Evolutionary conservation across 2,888 invertebrate species (phyloP).

Genomic region (Plusia festucae): DNA sequence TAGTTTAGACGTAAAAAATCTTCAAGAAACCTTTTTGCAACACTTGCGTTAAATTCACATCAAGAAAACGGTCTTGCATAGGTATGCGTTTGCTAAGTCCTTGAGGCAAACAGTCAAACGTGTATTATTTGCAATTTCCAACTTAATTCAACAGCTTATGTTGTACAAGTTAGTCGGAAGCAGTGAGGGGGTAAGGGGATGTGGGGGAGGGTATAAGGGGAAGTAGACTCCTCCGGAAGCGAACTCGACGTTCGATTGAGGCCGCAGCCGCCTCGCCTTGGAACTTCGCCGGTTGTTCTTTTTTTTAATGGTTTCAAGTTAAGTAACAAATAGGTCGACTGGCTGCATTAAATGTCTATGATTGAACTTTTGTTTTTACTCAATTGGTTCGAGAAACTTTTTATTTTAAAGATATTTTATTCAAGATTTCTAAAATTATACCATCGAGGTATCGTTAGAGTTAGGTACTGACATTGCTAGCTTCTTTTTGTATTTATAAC

Average conservation of each 20-base stretch:
- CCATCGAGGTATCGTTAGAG: no score
- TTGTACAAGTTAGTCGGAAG: slow-evolving; percentile 48
- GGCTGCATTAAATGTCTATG: slow-evolving; percentile 23
- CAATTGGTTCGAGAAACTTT: not conserved
- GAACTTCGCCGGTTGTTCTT: slow-evolving; percentile 52
- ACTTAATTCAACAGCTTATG: slow-evolving; percentile 40
- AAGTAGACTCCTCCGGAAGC: slow-evolving; percentile 64
- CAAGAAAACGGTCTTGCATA: not conserved
- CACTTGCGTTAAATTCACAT: not conserved
- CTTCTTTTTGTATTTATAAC: no score
- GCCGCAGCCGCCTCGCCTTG: slow-evolving; percentile 58
- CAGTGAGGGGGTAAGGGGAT: slow-evolving; percentile 37
- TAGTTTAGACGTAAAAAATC: no score
- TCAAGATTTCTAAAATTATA: no score
- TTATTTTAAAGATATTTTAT: no score
- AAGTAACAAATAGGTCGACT: slow-evolving; percentile 38
- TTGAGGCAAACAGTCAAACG: not conserved
- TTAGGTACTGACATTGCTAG: no score
- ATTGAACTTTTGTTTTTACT: slow-evolving; percentile 24
- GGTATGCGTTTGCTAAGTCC: not conserved
- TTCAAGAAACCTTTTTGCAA: no score
- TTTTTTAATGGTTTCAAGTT: slow-evolving; percentile 38
- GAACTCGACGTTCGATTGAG: slow-evolving; percentile 64
- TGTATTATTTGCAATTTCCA: slow-evolving; percentile 22
- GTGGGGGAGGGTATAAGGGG: slow-evolving; percentile 50